These are phyloP conservation scores for Damaliscus lunatus DNA, from an alignment of 2,113 vertebrate species.

Conservation along the genomic window DNA sequence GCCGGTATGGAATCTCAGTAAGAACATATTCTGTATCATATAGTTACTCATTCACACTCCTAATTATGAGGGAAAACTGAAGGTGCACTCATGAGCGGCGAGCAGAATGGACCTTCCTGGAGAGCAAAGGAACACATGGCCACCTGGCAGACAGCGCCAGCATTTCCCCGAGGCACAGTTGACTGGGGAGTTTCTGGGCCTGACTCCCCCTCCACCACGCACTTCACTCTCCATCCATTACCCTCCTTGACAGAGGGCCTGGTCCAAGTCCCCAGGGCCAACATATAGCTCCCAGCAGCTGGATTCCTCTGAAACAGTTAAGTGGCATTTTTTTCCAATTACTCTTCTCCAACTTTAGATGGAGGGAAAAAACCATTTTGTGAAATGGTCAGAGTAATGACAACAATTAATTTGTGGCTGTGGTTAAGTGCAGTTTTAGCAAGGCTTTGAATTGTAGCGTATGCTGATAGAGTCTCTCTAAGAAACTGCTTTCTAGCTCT, in stretches of 20 bases:
- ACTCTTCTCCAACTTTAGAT: slow-evolving; percentile 64
- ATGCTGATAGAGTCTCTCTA: not conserved
- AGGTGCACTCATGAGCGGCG: fast-evolving
- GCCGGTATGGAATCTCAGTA: not conserved
- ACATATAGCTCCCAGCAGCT: slow-evolving; percentile 30
- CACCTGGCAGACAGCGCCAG: slow-evolving; percentile 29
- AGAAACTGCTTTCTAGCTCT: not conserved
- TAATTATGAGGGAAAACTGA: slow-evolving; percentile 48
- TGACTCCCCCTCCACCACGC: slow-evolving; percentile 9
- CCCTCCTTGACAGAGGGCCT: not conserved
- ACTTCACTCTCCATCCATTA: slow-evolving; percentile 46
- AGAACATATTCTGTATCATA: not conserved
- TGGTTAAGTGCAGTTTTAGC: not conserved
- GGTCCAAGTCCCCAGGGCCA: slow-evolving; percentile 42
- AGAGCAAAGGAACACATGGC: slow-evolving; percentile 78
- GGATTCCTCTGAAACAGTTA: slow-evolving; percentile 70
- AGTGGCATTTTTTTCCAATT: slow-evolving; percentile 70
- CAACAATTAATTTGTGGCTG: slow-evolving; percentile 28
- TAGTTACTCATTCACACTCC: slow-evolving; percentile 46
- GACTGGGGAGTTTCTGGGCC: slow-evolving; percentile 3
- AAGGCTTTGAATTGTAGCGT: not conserved
- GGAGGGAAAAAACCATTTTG: not conserved
- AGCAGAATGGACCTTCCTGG: slow-evolving; percentile 40
- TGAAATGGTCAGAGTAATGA: slow-evolving; percentile 38
- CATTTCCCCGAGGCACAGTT: not conserved